phyloP scores from a whole-genome alignment of 2,888 invertebrate genomes.

The Lepidonotus clava region DNA sequence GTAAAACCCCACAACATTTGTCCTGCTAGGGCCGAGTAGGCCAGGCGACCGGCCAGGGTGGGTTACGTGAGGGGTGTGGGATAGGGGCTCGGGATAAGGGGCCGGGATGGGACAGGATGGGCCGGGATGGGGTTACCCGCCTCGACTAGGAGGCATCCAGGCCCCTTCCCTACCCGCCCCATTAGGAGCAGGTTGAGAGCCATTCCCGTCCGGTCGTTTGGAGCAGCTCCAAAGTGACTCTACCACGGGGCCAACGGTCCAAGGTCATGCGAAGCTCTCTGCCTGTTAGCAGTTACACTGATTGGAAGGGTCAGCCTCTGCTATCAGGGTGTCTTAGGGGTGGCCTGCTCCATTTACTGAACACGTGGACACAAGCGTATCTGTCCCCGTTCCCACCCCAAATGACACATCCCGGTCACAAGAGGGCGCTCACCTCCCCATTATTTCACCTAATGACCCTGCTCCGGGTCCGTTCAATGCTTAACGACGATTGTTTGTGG shows the following conservation, averaged over 20 bases:
- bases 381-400: constrained; percentile 35
- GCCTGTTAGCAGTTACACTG: constrained; percentile 47
- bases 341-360: constrained; percentile 31
- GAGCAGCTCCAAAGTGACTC: constrained; percentile 11
- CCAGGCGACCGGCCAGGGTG: no score
- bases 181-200: not conserved
- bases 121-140: not conserved
- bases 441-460: constrained; percentile 30
- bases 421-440: not conserved
- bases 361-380: constrained; percentile 42
- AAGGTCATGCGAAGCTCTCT: constrained; percentile 29
- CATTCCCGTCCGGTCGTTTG: constrained; percentile 16
- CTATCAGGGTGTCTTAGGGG: constrained; percentile 49
- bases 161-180: no score
- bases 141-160: not conserved
- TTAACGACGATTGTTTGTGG: no score
- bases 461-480: no score
- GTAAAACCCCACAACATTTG: no score
- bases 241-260: not conserved
- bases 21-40: no score
- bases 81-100: no score
- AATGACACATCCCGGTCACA: constrained; percentile 16
- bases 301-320: constrained; percentile 28
- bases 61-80: not conserved
- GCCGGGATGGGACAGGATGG: no score